phyloP scores from a whole-genome alignment of 2,113 vertebrate species.

The Heterotis niloticus region DNA sequence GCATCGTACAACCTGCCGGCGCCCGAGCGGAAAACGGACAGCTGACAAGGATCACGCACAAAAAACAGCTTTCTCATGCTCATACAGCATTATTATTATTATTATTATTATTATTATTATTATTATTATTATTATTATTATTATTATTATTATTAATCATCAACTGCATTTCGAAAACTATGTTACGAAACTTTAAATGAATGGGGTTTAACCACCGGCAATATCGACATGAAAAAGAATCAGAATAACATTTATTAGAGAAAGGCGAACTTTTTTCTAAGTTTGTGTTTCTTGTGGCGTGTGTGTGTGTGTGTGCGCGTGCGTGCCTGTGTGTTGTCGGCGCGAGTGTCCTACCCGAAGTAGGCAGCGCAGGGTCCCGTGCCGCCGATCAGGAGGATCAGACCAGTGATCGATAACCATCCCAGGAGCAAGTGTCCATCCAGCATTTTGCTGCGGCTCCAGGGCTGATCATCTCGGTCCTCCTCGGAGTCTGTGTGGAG shows the following conservation, averaged over 20 bases:
- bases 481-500: slow-evolving; percentile 73
- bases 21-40: neutral
- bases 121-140: neutral
- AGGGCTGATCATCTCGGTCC: slow-evolving; percentile 86
- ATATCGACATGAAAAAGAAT: slow-evolving; percentile 1
- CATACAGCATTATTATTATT: slow-evolving; percentile 20
- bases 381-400: slow-evolving; percentile 71
- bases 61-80: no score
- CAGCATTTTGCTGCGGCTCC: slow-evolving; percentile 89
- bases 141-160: neutral
- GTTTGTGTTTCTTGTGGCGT: neutral
- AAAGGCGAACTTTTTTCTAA: neutral
- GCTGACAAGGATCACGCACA: no score
- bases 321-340: neutral
- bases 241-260: neutral
- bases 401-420: slow-evolving; percentile 77
- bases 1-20: neutral
- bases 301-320: neutral
- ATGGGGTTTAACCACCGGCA: neutral
- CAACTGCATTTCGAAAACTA: no score
- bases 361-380: slow-evolving; percentile 73
- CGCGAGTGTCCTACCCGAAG: slow-evolving; percentile 71
- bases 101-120: slow-evolving; percentile 9
- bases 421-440: slow-evolving; percentile 85
- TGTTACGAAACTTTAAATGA: no score